Evolutionary conservation across 1,140 invertebrate genomes (phyloP).

Genomic region (Drosophila watanabei): DNA sequence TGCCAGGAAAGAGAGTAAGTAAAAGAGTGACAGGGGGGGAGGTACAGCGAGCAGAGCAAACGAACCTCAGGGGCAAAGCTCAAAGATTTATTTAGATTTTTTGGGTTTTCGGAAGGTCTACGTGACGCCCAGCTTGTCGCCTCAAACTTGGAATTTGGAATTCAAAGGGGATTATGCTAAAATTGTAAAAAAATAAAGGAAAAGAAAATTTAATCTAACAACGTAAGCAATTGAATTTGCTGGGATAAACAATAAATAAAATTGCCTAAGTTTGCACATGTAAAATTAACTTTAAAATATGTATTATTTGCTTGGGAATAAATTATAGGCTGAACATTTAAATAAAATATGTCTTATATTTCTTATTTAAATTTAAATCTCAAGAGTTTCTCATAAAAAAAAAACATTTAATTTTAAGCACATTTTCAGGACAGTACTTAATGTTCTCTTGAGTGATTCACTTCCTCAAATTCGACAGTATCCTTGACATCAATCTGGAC

Average conservation of each 20-base stretch:
- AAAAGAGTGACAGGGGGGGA: neutral
- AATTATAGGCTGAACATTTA: too few species aligned
- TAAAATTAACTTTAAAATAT: neutral
- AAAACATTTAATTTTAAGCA: rapidly evolving
- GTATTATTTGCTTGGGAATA: neutral
- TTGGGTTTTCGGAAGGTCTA: slow-evolving; percentile 42
- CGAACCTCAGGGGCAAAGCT: slow-evolving; percentile 38
- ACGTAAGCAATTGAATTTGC: slow-evolving; percentile 9
- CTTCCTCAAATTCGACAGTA: slow-evolving; percentile 27
- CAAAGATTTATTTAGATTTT: slow-evolving; percentile 35
- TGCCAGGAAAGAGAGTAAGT: neutral
- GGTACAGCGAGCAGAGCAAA: slow-evolving; percentile 7
- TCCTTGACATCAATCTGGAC: slow-evolving; percentile 45
- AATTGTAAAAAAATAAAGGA: slow-evolving; percentile 23
- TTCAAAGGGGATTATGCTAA: slow-evolving; percentile 49
- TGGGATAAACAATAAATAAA: neutral
- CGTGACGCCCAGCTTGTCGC: slow-evolving; percentile 53
- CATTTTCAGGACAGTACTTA: neutral
- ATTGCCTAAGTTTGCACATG: neutral
- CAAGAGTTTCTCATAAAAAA: neutral
- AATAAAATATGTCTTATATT: neutral
- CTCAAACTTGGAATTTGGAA: slow-evolving; percentile 35
- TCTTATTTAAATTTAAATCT: neutral
- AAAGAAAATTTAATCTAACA: neutral
- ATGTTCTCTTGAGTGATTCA: neutral